Evolutionary conservation across 2,797 vertebrate genomes (phyloP).

Genomic region (Myotis vivesi): DNA sequence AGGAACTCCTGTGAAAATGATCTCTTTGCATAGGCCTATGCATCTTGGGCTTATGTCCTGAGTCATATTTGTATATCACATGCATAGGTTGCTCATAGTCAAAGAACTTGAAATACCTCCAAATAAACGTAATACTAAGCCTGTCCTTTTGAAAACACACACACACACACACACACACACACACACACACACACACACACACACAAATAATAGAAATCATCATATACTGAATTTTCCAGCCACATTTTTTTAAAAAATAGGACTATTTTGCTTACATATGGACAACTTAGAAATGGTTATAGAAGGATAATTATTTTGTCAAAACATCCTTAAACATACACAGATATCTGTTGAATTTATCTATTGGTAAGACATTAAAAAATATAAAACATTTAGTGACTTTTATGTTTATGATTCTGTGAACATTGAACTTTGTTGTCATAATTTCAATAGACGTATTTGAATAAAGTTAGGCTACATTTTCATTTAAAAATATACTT

Average conservation of each 20-base stretch:
- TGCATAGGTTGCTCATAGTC: background rate
- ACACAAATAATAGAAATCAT: background rate
- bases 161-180: background rate
- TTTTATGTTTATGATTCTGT: constrained; percentile 2
- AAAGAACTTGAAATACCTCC: background rate
- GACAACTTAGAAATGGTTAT: background rate
- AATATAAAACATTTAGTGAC: background rate
- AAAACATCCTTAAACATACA: background rate
- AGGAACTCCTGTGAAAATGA: background rate
- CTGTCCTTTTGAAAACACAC: background rate
- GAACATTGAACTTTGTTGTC: background rate
- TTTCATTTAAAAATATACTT: background rate
- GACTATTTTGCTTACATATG: constrained; percentile 34
- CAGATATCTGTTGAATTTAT: background rate
- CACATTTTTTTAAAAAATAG: background rate
- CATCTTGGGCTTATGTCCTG: background rate
- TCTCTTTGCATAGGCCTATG: background rate
- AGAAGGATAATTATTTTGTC: background rate
- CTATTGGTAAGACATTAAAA: background rate
- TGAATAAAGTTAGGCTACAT: constrained; percentile 7
- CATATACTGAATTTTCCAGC: background rate
- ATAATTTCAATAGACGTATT: background rate
- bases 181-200: too few relatives aligned
- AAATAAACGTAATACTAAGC: background rate
- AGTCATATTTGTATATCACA: background rate